These are phyloP conservation scores for Lycodopsis pacificus DNA, from an alignment of 2,797 vertebrate genomes.

Conservation along the genomic window DNA sequence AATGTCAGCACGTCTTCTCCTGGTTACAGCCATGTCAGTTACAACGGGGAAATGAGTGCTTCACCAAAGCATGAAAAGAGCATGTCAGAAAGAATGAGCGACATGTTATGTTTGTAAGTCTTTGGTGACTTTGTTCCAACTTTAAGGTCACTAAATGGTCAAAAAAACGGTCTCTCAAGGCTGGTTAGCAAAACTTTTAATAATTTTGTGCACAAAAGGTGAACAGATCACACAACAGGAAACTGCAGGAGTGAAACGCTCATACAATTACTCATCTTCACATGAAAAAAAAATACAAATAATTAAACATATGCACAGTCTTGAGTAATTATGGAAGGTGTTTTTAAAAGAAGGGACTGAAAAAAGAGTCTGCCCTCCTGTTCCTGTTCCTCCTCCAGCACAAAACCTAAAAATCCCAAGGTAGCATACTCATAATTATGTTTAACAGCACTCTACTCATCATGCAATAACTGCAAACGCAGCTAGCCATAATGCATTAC, in stretches of 20 bases:
- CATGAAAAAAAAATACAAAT: neutral
- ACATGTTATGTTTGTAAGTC: slow-evolving; percentile 7
- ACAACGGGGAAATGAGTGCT: slow-evolving; percentile 20
- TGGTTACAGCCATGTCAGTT: slow-evolving; percentile 46
- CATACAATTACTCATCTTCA: neutral
- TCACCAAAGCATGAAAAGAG: neutral
- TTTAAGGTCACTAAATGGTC: slow-evolving; percentile 9
- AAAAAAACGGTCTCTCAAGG: neutral
- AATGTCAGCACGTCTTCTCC: slow-evolving; percentile 65
- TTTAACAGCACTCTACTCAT: slow-evolving; percentile 68
- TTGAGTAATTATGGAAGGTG: slow-evolving; percentile 35
- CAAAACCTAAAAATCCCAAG: slow-evolving; percentile 56
- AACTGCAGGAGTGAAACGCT: neutral
- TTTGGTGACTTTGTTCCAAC: slow-evolving; percentile 25
- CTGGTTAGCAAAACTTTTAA: neutral
- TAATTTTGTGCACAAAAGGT: neutral
- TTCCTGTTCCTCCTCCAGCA: slow-evolving; percentile 43
- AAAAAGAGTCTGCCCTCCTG: slow-evolving; percentile 23
- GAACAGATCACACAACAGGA: neutral
- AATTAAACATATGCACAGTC: slow-evolving; percentile 18
- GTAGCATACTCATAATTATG: slow-evolving; percentile 65
- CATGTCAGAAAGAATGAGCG: slow-evolving; percentile 10
- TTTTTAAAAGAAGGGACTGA: slow-evolving; percentile 46
- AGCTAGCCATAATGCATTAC: slow-evolving; percentile 55
- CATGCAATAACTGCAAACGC: slow-evolving; percentile 60